These are phyloP conservation scores for Barbus barbus DNA, from an alignment of 2,113 vertebrate species.

Conservation along the genomic window DNA sequence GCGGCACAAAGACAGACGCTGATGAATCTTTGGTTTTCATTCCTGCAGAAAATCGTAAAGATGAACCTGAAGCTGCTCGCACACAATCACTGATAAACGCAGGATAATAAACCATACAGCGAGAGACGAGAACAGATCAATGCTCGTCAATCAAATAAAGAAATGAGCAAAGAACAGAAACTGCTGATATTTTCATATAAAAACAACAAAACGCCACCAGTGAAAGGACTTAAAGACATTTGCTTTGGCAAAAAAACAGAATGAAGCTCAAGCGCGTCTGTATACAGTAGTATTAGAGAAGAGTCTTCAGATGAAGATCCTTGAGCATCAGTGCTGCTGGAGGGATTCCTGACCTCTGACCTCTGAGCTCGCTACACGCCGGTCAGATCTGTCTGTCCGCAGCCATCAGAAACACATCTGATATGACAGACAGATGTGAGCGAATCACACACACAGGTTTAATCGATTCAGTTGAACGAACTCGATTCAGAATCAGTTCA, in stretches of 20 bases:
- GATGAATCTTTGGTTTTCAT: slow-evolving; percentile 1
- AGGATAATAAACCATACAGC: not conserved
- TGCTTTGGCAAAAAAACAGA: not conserved
- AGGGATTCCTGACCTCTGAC: not conserved
- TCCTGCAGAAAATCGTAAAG: not conserved
- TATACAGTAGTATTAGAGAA: not conserved
- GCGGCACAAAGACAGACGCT: not conserved
- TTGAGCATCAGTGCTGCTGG: slow-evolving; percentile 12
- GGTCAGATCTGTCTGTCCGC: too few relatives aligned
- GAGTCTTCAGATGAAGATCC: not conserved
- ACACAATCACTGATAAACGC: not conserved
- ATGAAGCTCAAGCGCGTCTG: not conserved
- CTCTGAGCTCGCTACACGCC: too few relatives aligned
- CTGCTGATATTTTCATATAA: not conserved
- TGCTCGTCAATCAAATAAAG: too few relatives aligned
- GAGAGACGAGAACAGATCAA: not conserved
- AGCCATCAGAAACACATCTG: too few relatives aligned
- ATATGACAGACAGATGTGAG: not conserved
- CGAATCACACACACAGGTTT: not conserved
- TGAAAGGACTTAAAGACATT: too few relatives aligned
- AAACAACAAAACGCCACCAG: not conserved
- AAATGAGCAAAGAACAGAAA: not conserved
- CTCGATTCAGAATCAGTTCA: not conserved
- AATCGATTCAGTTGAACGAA: not conserved
- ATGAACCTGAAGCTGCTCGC: not conserved